Base-by-base conservation (phyloP, 2,113 vertebrate species). In the Eretmochelys imbricata region DNA sequence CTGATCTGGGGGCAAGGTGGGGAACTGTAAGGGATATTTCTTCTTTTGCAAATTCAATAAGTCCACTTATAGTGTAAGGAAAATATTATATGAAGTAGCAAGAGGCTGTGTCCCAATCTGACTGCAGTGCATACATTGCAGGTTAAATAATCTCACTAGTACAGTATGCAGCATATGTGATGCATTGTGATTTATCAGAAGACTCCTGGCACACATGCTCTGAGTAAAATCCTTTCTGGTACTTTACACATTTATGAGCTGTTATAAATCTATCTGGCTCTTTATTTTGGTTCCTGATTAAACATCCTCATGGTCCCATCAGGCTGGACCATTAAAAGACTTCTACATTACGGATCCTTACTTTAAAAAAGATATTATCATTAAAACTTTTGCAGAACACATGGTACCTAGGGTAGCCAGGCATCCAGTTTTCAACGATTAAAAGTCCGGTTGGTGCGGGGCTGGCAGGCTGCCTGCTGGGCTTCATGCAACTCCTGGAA, bases 121-220 rank as follows among this genome's bases (percentile, higher is more conserved):
- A 53, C 17, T n/a, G 38, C 81, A 24, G 0, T 10, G 2, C 46
- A 50, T 54, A 2, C 31, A 3, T 12, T 0, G 1, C 48, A 84
- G 80, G 51, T 5, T 6, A 20, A 42, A 1, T 3, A 8, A 48
- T 16, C 49, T 25, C 8, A 25, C 38, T 35, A 3, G 14, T 42
- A 2, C 38, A 1, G 0, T 6, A 0, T 13, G 25, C 8, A 0
- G 57, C 6, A 72, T 50, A 9, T 49, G 7, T 48, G 0, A 4
- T 3, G 1, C 3, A 8, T 2, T 80, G 19, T 1, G 0, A 0
- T 1, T 54, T 5, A 72, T 35, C 62, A 17, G 79, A 48, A 48
- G 46, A 27, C 76, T n/a, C 1, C 9, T 1, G 13, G 19, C 38
- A 76, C 35, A 13, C 48, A 5, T 3, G 0, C 29, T 3, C 13